Conservation (phyloP, 2,113 vertebrate genomes). For the Podilymbus podiceps region DNA sequence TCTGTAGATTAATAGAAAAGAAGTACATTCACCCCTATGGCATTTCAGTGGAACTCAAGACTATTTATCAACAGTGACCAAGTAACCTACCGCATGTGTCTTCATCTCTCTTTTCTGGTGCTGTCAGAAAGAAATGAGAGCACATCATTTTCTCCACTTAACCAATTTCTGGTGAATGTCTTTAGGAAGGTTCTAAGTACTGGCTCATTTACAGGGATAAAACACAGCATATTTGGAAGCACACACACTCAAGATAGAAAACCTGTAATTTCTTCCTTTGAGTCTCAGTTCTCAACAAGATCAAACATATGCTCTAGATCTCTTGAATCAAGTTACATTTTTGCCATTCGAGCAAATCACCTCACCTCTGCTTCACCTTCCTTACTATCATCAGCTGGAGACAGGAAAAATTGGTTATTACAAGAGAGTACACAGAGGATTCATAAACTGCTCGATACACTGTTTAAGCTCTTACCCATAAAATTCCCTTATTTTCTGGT, state of each 20-base stretch:
- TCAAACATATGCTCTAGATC: not conserved
- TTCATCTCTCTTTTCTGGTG: conserved; percentile 66
- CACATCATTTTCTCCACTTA: conserved; percentile 55
- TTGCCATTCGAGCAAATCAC: not conserved
- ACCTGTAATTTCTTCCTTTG: not conserved
- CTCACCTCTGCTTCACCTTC: not conserved
- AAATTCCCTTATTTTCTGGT: not conserved
- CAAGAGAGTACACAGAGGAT: not conserved
- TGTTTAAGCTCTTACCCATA: not conserved
- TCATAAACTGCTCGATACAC: not conserved
- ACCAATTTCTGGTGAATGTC: not conserved
- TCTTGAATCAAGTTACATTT: not conserved
- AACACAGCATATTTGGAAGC: not conserved
- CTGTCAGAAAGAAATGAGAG: conserved; percentile 61
- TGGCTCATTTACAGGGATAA: not conserved
- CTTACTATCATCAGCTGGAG: not conserved
- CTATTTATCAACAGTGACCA: conserved; percentile 14
- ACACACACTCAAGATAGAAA: not conserved
- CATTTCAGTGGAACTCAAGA: not conserved
- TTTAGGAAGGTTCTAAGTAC: conserved; percentile 21
- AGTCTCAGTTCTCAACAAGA: not conserved
- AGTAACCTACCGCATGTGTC: conserved; percentile 44
- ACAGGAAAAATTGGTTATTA: not conserved
- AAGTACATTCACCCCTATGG: not conserved
- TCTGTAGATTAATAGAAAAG: not conserved